Evolutionary conservation across 1,140 invertebrate genomes (phyloP), one percentile per base, ranked within the genome.

Genomic region (Dendrolimus kikuchii): DNA sequence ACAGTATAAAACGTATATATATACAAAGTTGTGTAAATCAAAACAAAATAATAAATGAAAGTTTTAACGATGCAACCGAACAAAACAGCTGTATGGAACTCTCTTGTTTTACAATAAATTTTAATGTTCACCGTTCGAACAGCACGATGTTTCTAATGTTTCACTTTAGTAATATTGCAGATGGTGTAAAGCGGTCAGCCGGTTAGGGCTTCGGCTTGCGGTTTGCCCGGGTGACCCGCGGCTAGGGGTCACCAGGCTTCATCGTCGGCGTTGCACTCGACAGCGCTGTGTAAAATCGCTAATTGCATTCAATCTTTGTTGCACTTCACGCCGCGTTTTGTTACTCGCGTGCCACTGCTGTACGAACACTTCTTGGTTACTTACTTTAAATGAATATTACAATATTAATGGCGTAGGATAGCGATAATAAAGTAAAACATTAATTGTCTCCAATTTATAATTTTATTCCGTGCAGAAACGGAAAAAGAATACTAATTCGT

Each of bases 201-300:
- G 67, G 64, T 64, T 40, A 44, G 40, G 51, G 47, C 49, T 10
- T 41, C 54, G 62, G 60, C 23, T 23, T 23, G 23, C 23, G 23
- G 23, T 23, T 23, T 3, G 23, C 51, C 59, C 53, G 51, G 52
- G 54, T 77, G 75, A 77, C 71, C 70, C 57, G 60, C 60, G 58
- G 66, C 65, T 47, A 62, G 60, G 64, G 72, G 71, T 79, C 73
- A 65, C 52, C 42, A 49, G 55, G 55, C 55, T 48, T 57, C 63
- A 59, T 66, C 61, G 65, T 56, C 56, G 65, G 59, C 44, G 55
- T 54, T 63, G 51, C 64, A 68, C 76, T 3, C 70, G 73, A 73
- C 71, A 79, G 72, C 71, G 67, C 75, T 81, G 78, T 79, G 73
- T 68, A 71, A 77, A 79, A 81, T 85, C 59, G 74, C 63, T 85